Percentiles rank a stretch among this genome's conserved stretches.
Conservation (phyloP, 2,888 invertebrate genomes). For the Brenthis hecate region DNA sequence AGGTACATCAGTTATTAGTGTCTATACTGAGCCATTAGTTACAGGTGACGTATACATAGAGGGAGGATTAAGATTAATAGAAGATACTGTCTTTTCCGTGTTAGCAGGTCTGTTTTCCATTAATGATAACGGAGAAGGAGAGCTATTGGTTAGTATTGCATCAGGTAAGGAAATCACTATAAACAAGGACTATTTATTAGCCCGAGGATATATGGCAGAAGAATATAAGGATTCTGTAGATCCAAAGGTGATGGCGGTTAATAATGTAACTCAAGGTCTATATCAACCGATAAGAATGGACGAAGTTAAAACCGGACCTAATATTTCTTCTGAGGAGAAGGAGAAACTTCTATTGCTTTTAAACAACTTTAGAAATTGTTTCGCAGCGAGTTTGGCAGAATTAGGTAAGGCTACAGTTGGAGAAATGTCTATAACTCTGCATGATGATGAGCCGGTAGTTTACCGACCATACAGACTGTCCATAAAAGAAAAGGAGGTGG, state of each 20-base stretch:
- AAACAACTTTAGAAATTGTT: slow-evolving; percentile 30
- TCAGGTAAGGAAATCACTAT: background rate
- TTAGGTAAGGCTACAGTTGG: slow-evolving; percentile 29
- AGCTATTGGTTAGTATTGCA: background rate
- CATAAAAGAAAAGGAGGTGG: too few relatives aligned
- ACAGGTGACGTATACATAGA: slow-evolving; percentile 1
- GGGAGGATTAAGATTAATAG: slow-evolving; percentile 3
- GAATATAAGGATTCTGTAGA: background rate
- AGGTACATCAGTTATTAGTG: background rate
- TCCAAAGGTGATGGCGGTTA: background rate
- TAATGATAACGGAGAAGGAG: background rate
- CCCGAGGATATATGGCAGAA: background rate
- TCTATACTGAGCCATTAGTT: background rate
- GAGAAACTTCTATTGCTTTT: slow-evolving; percentile 2
- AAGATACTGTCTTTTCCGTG: background rate
- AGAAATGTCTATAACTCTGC: slow-evolving; percentile 33
- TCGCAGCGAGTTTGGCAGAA: slow-evolving; percentile 25
- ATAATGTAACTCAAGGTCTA: background rate
- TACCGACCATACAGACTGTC: too few relatives aligned
- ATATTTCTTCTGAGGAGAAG: slow-evolving; percentile 8
- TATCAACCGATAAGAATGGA: background rate
- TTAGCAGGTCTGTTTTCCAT: slow-evolving; percentile 1
- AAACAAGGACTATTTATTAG: background rate
- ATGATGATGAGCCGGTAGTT: slow-evolving; percentile 24
- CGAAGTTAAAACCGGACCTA: background rate